Evolutionary conservation across 2,797 vertebrate genomes (phyloP), one percentile per base, ranked within the genome.

Genomic region (Peromyscus attwateri): DNA sequence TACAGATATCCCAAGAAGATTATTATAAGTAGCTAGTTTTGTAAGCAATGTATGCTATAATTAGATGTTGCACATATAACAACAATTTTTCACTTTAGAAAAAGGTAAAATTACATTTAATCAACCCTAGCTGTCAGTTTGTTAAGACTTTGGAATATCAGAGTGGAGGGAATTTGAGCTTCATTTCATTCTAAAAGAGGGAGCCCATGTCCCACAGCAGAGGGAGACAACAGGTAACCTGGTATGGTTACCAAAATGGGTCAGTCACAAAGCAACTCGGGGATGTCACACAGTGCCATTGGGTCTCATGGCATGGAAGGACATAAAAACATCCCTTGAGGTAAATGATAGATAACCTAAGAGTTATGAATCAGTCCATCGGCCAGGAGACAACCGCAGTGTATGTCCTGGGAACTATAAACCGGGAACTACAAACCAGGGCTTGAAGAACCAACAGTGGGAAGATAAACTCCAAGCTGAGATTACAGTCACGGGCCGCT

Each of bases 401-500:
- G 5, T 2, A 13, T 3, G 62, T 10, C 37, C 43, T 71, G 12
- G 17, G 40, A 34, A n/a, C 25, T 16, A 25, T 2, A 82, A 10
- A 0, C 8, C 4, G 13, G 52, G n/a, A 34, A n/a, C 25, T 16
- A 19, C 5, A 82, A 8, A 0, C 8, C 7, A 31, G 8, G 73
- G 23, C 37, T 2, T 62, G 37, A 84, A 19, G 9, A 34, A 40
- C 0, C 4, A 60, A 55, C 13, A 19, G 10, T 11, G 6, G 6
- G 8, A 92, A 88, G 55, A 57, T 75, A 52, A 77, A 11, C n/a
- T 55, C 10, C 27, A 46, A 34, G 27, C 55, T 27, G 43, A 60
- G 73, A 19, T 7, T 16, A 17, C 7, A 71, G 31, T 2, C 68
- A 73, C 2, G 0, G 13, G 16, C 17, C 13, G 52, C 13, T 29